Evolutionary conservation across 2,113 vertebrate genomes (phyloP), one percentile per base, ranked within the genome.

Genomic region (Microtus montanus): DNA sequence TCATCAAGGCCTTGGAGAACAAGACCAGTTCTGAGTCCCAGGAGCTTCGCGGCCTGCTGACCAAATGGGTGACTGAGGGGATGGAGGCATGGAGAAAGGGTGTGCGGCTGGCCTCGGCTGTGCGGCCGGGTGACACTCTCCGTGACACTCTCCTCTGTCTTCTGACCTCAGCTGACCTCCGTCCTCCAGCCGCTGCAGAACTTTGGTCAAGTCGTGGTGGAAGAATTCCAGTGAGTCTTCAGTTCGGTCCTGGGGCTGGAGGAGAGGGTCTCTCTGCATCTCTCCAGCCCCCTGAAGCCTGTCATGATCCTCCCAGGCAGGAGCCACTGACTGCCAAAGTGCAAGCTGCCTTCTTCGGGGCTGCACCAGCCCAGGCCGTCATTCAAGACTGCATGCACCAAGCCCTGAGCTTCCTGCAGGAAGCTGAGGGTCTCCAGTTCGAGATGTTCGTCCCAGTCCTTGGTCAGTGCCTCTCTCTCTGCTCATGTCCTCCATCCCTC

Each of bases 171-270:
- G 96, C 28, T 95, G 70, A 95, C 91, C 38, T 11, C 26, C 1
- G 2, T 41, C 75, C 93, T 97, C 89, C 87, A 80, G 7, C 20
- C 33, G 17, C 87, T 95, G 17, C 49, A 4, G 49, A 92, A 85
- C 61, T 95, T 94, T 15, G 9, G 28, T 58, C 95, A 95, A 88
- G 95, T 73, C 63, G 74, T 91, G 66, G 93, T 96, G 38, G 80
- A 91, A 77, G 79, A 82, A 28, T 86, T 94, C 77, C 30, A 5
- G 95, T 91, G 63, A 95, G 97, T 73, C 17, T 0, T 0, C 1
- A 47, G 73, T 44, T 68, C 20, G 10, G 17, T 19, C 7, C 30
- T 30, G 71, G 35, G 22, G 77, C 58, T 49, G 38, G 63, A 70
- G 24, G 66, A 70, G 35, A 38, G 0, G 13, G 77, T 17, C 5